Evolutionary conservation across 1,140 invertebrate genomes (phyloP), one percentile per base, ranked within the genome.

Genomic region (Kradibia gibbosae): DNA sequence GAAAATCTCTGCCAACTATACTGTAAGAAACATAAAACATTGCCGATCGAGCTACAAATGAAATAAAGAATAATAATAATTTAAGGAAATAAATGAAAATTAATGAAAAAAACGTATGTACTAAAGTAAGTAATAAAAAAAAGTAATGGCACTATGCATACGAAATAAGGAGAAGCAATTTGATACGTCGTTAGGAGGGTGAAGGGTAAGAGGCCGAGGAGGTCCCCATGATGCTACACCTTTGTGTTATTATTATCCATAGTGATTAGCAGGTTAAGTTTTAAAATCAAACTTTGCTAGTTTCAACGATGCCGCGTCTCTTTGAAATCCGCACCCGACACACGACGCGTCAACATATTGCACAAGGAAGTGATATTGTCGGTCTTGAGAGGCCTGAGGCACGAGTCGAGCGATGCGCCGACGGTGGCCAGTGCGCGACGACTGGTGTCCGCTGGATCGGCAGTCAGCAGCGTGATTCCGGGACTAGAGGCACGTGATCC

Each of bases 1-100:
- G 77, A 77, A 86, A 83, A 79, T 53, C 36, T 53, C 50, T 70
- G 77, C 80, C 45, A 83, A 86, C 84, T 80, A 78, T 67, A 78
- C 78, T 80, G 82, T 82, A 90, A 89, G 84, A 88, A 89, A 88
- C 78, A 81, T 86, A 62, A 82, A 72, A 76, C 72, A 74, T 42
- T 73, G 71, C 71, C 71, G 28, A 22, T 55, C 42, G 34, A 50
- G 74, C 84, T 86, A 85, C 83, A 85, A 85, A 82, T 81, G 36
- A 80, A 78, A 84, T 72, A 78, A 71, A 45, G 1, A 71, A 71
- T 45, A 28, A 31, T 1, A 75, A 42, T 60, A 60, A 76, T 60
- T 60, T 20, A 57, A 60, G 34, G 13, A 36, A 20, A 20, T 53
- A 17, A 53, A 17, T 53, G 50, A 3, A 20, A 22, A 22, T 53